Evolutionary conservation across 92 coral and sea anemone genomes (phyloP), one percentile per base, ranked within the genome.

Genomic region (Micromussa lordhowensis): DNA sequence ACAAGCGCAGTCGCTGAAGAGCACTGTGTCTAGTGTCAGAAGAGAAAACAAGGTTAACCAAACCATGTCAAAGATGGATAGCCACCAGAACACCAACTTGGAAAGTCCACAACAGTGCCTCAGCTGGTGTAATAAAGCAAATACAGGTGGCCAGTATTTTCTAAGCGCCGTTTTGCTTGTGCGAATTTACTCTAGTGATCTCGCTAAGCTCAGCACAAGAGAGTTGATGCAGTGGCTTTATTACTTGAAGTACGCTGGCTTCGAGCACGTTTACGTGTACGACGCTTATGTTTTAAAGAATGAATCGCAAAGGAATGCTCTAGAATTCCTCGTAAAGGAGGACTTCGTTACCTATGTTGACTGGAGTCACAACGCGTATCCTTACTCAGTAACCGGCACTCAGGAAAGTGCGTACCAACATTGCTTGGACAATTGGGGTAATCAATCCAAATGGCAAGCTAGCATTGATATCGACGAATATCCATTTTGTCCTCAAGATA

Each of bases 391-490:
- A 16, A 55, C 61, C 16, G 21, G 61, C 19, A 55, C 61, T 55
- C 61, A 55, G 61, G 61, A 55, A 55, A 55, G 61, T 21, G 61
- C 61, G 19, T 55, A 55, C 16, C 61, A 55, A 55, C 61, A 55
- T 55, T 55, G 61, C 61, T 55, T 55, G 19, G 21, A 55, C 18
- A 55, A 55, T 15, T 55, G 61, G 61, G 22, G 61, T 21, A 15
- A 55, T 55, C 61, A 55, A 2, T 55, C 61, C 18, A 16, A 51
- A 24, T 92, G 95, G 95, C 91, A 73, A 83, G 58, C 88, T 12
- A 84, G 89, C 17, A 85, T 91, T n/a, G 96, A 93, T 85, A 93
- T 93, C 49, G 96, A 93, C 80, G 94, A 93, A 77, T 93, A 93
- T 38, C 93, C 93, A 17, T 90, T 87, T 36, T 86, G 91, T 53